These are phyloP conservation scores for Halictus quadricinctus DNA, from an alignment of 2,888 invertebrate genomes.

Conservation along the genomic window DNA sequence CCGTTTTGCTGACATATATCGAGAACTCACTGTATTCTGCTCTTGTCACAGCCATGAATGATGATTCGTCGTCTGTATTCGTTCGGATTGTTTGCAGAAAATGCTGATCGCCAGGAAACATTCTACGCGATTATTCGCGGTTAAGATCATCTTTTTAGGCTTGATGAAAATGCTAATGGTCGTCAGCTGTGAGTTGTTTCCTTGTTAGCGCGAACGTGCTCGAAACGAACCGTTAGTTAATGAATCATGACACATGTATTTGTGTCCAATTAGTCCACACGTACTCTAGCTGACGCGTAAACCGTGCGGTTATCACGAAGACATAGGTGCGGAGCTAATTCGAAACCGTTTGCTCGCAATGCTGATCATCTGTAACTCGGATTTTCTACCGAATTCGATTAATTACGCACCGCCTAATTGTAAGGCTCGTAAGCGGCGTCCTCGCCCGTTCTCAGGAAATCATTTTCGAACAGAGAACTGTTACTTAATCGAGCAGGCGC, in stretches of 20 bases:
- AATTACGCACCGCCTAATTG: background rate
- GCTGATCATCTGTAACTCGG: background rate
- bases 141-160: background rate
- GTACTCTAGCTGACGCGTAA: background rate
- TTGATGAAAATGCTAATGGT: background rate
- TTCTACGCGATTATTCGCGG: background rate
- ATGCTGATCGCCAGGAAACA: background rate
- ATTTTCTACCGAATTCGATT: background rate
- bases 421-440: background rate
- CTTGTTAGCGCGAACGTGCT: conserved; percentile 7
- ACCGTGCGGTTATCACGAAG: background rate
- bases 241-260: background rate
- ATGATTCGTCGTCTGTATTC: background rate
- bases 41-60: background rate
- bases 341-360: background rate
- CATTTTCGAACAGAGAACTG: conserved; percentile 24
- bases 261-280: background rate
- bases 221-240: conserved; percentile 11
- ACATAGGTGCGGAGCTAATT: background rate
- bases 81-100: background rate
- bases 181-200: conserved; percentile 7
- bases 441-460: conserved; percentile 43
- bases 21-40: no score
- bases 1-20: no score
- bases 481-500: conserved; percentile 56